phyloP scores from a whole-genome alignment of 2,797 vertebrate genomes.

The Rhabdophis nuchalis region DNA sequence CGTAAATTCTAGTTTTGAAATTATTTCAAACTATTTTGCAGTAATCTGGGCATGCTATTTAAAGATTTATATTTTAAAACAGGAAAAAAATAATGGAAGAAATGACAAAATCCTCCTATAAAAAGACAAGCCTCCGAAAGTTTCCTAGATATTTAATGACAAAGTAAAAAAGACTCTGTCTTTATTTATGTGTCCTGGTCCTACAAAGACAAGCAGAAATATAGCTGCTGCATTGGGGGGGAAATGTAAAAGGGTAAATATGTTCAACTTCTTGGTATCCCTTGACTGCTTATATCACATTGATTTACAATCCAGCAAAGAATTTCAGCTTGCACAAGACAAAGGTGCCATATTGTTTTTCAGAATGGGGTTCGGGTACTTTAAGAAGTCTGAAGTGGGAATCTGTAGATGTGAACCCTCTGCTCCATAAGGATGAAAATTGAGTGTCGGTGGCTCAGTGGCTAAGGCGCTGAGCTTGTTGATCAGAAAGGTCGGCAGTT shows the following conservation, averaged over 20 bases:
- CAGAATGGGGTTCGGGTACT: not conserved
- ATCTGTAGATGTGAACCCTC: not conserved
- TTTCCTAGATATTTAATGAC: constrained; percentile 35
- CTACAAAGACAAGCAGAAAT: not conserved
- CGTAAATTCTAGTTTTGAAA: constrained; percentile 37
- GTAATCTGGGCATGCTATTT: constrained; percentile 37
- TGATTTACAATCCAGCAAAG: not conserved
- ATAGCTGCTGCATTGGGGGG: constrained; percentile 1
- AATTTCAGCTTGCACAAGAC: not conserved
- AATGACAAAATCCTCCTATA: constrained; percentile 34
- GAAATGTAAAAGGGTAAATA: constrained; percentile 16
- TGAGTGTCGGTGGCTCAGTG: not conserved
- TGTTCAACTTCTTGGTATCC: not conserved
- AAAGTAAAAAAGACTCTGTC: constrained; percentile 34
- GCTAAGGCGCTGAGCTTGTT: too few species aligned
- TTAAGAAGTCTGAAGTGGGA: not conserved
- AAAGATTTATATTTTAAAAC: constrained; percentile 43
- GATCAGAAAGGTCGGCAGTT: too few species aligned
- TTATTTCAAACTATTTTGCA: constrained; percentile 33
- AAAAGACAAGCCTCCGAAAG: constrained; percentile 35
- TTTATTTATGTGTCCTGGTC: constrained; percentile 23
- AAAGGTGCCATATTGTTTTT: not conserved
- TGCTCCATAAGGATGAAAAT: not conserved
- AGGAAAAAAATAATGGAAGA: constrained; percentile 31
- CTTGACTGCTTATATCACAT: not conserved